Evolutionary conservation across 37 sponge, comb jelly and placozoan species (phyloP).

Genomic region (Dysidea cf. avara): DNA sequence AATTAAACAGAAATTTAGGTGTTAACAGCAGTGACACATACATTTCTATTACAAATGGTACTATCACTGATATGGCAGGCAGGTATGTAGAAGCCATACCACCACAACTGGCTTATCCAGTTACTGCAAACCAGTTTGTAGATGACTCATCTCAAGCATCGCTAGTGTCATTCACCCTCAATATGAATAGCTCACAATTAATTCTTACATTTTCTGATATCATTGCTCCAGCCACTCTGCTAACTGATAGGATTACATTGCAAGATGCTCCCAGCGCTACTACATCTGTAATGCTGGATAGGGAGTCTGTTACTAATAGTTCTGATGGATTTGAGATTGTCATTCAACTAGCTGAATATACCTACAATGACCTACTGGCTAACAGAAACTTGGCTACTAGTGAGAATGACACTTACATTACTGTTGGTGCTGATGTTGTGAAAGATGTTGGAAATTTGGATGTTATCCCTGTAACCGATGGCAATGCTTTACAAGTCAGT

Average conservation of each 20-base stretch:
- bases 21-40: constrained; percentile 42
- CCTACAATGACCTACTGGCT: constrained; percentile 64
- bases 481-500: constrained; percentile 40
- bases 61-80: constrained; percentile 73
- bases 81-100: constrained; percentile 51
- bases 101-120: not conserved
- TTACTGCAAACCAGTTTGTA: not conserved
- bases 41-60: constrained; percentile 44
- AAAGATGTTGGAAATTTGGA: constrained; percentile 53
- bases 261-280: constrained; percentile 65
- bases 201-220: constrained; percentile 79
- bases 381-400: constrained; percentile 66
- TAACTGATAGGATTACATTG: constrained; percentile 34
- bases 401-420: constrained; percentile 69
- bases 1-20: constrained; percentile 54
- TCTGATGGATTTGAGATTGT: constrained; percentile 44
- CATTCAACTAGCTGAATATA: constrained; percentile 30
- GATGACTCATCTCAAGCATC: constrained; percentile 46
- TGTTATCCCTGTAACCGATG: constrained; percentile 65
- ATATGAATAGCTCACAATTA: constrained; percentile 69
- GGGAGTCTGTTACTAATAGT: constrained; percentile 31
- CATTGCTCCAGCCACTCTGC: constrained; percentile 37
- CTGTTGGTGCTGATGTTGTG: constrained; percentile 57
- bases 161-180: constrained; percentile 56
- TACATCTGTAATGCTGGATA: constrained; percentile 32